These are phyloP conservation scores for Hololepta plana DNA, from an alignment of 2,888 invertebrate genomes.

Conservation along the genomic window DNA sequence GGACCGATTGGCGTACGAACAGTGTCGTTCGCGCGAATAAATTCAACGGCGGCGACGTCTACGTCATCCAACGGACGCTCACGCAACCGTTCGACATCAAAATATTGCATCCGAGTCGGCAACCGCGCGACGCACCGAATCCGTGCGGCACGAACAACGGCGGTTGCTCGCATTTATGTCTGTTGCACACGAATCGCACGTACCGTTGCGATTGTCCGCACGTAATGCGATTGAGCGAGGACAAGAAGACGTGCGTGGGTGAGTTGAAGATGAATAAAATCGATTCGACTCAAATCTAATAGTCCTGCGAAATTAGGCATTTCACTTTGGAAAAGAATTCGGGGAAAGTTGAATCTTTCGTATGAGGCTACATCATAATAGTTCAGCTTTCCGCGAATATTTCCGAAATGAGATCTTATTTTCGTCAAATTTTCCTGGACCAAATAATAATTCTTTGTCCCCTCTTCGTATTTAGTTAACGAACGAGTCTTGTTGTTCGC, in stretches of 20 bases:
- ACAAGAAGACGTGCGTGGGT: constrained; percentile 49
- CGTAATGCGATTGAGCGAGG: constrained; percentile 55
- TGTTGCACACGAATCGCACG: constrained; percentile 44
- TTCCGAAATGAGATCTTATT: neutral
- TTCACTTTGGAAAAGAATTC: too few relatives aligned
- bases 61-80: constrained; percentile 61
- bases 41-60: constrained; percentile 63
- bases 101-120: constrained; percentile 59
- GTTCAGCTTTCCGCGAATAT: neutral
- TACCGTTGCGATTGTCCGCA: constrained; percentile 73
- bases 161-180: constrained; percentile 66
- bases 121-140: constrained; percentile 40
- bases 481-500: constrained; percentile 65
- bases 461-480: constrained; percentile 49
- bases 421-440: too few relatives aligned
- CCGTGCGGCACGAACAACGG: constrained; percentile 56
- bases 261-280: constrained; percentile 15
- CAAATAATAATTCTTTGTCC: too few relatives aligned
- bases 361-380: too few relatives aligned
- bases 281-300: too few relatives aligned
- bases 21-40: constrained; percentile 76
- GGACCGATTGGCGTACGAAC: constrained; percentile 88
- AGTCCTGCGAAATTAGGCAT: too few relatives aligned
- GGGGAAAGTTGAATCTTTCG: too few relatives aligned
- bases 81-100: constrained; percentile 86